Conservation (phyloP, 2,888 invertebrate genomes). For the Craniophora ligustri region DNA sequence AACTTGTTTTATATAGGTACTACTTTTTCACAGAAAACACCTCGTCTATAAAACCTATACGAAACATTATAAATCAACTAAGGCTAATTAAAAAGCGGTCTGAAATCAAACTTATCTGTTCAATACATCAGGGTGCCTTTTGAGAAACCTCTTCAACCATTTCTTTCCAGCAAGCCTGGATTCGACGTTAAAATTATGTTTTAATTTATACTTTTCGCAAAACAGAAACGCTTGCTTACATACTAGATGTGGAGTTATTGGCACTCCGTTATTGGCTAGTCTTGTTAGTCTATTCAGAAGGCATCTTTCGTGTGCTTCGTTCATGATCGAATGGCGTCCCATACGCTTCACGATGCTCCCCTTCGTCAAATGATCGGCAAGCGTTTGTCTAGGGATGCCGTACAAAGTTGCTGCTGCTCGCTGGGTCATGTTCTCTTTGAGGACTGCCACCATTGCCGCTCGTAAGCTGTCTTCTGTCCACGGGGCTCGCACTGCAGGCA, state of each 20-base stretch:
- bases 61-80: too few relatives aligned
- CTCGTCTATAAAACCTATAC: too few relatives aligned
- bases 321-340: constrained; percentile 19
- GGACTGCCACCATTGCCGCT: constrained; percentile 11
- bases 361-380: constrained; percentile 8
- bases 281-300: constrained; percentile 10
- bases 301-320: constrained; percentile 11
- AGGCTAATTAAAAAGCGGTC: too few relatives aligned
- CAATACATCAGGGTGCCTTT: constrained; percentile 20
- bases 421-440: neutral
- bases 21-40: too few relatives aligned
- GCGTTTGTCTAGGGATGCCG: constrained; percentile 20
- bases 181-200: constrained; percentile 23
- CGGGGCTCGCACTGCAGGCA: constrained; percentile 1
- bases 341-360: constrained; percentile 8
- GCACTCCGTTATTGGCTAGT: constrained; percentile 1
- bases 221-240: constrained; percentile 23
- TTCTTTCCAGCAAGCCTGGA: constrained; percentile 20
- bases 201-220: constrained; percentile 20
- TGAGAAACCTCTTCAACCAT: constrained; percentile 27
- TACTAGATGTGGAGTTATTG: constrained; percentile 12
- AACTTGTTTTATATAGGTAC: too few relatives aligned
- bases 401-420: constrained; percentile 10
- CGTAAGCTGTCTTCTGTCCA: constrained; percentile 19
- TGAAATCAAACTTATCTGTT: neutral